phyloP scores from a whole-genome alignment of 2,797 vertebrate genomes.

The Pithecia hirsuta region DNA sequence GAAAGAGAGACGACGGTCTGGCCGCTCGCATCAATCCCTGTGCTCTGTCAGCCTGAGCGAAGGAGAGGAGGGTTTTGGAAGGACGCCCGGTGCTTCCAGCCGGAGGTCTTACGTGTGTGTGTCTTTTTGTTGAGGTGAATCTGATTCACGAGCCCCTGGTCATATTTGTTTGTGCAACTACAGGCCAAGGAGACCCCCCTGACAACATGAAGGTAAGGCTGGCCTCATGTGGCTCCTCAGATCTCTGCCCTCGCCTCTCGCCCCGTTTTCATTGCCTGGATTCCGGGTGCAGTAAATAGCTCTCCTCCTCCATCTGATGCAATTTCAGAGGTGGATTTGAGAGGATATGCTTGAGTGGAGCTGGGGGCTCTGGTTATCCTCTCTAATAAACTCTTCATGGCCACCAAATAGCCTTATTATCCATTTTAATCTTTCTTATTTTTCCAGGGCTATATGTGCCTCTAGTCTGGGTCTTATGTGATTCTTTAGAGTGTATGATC shows the following conservation, averaged over 20 bases:
- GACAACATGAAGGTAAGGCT: constrained; percentile 97
- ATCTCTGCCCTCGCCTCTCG: background rate
- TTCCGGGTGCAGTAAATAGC: background rate
- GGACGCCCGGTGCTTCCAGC: background rate
- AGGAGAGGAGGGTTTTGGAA: background rate
- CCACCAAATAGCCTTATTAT: background rate
- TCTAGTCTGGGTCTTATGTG: background rate
- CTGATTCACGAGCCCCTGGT: constrained; percentile 93
- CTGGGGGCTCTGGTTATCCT: background rate
- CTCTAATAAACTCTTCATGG: background rate
- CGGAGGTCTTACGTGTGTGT: background rate
- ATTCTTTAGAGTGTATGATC: background rate
- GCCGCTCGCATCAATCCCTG: background rate
- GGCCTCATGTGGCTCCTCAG: background rate
- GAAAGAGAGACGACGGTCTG: too few species aligned
- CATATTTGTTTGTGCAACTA: constrained; percentile 95
- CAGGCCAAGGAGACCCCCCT: constrained; percentile 96
- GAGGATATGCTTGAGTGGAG: background rate
- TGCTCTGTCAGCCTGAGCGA: accelerated
- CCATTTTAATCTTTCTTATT: background rate
- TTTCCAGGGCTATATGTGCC: background rate
- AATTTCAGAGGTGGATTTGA: background rate
- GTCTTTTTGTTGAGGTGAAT: constrained; percentile 85
- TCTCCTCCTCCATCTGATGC: background rate
- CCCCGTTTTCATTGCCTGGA: background rate